Conservation (phyloP, 2,888 invertebrate genomes). For the Apamea anceps region DNA sequence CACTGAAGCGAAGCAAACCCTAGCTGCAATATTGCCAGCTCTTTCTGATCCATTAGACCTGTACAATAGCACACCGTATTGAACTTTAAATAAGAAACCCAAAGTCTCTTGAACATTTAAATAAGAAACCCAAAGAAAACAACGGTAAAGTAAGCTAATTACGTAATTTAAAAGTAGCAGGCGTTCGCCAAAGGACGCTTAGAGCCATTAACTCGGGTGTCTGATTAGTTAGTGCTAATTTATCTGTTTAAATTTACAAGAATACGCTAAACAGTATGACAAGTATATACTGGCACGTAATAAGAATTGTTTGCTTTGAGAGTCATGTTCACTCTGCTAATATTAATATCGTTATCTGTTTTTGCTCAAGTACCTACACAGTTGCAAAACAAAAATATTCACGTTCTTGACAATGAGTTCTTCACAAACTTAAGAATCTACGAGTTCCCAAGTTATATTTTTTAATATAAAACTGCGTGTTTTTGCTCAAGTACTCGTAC, state of each 20-base stretch:
- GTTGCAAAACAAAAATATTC: neutral
- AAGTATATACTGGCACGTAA: neutral
- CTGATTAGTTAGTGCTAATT: neutral
- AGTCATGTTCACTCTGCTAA: neutral
- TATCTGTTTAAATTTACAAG: neutral
- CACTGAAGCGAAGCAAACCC: conserved; percentile 54
- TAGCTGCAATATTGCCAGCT: conserved; percentile 29
- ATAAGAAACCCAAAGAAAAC: conserved; percentile 21
- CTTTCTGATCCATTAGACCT: conserved; percentile 36
- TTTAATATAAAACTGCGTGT: neutral
- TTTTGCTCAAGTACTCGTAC: neutral
- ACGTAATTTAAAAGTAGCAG: conserved; percentile 35
- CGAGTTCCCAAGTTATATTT: neutral
- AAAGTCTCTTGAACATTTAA: conserved; percentile 6
- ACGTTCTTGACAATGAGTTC: neutral
- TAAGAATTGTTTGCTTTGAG: conserved; percentile 3
- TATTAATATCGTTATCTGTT: neutral
- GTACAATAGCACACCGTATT: neutral
- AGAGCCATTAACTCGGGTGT: neutral
- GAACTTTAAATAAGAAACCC: conserved; percentile 25
- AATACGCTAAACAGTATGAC: neutral
- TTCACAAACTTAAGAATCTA: no score
- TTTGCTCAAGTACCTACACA: neutral
- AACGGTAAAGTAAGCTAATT: conserved; percentile 17
- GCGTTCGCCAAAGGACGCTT: conserved; percentile 1